Conservation (phyloP, 2,888 invertebrate species). For the Campopleginae sp. region DNA sequence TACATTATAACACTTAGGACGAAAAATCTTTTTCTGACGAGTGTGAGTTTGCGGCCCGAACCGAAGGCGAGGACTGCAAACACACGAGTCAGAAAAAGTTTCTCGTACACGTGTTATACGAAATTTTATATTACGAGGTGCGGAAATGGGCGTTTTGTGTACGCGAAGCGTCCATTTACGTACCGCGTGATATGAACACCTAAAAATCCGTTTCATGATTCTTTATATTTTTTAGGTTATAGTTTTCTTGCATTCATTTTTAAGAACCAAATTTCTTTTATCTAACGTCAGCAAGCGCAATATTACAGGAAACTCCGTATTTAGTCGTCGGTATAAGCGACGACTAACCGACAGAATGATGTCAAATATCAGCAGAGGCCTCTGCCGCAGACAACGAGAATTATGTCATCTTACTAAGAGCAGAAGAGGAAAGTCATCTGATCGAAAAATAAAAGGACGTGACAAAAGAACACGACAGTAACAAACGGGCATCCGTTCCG, state of each 20-base stretch:
- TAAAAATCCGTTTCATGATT: neutral
- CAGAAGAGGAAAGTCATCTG: neutral
- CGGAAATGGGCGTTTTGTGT: too few relatives aligned
- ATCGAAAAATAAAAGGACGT: neutral
- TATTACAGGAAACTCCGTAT: neutral
- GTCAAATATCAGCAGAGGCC: neutral
- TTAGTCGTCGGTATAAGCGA: constrained; percentile 3
- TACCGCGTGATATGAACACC: too few relatives aligned
- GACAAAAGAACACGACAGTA: constrained; percentile 30
- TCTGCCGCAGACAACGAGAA: neutral
- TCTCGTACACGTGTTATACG: too few relatives aligned
- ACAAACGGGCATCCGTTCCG: constrained; percentile 19
- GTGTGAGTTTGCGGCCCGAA: too few relatives aligned
- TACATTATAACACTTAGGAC: too few relatives aligned
- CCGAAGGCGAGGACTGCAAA: too few relatives aligned
- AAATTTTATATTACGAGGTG: too few relatives aligned
- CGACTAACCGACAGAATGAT: neutral
- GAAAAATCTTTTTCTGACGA: too few relatives aligned
- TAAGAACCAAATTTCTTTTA: neutral
- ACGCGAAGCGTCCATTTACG: too few relatives aligned
- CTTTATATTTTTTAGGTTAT: too few relatives aligned
- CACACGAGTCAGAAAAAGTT: too few relatives aligned
- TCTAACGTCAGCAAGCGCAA: neutral
- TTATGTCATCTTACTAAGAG: neutral
- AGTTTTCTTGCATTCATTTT: too few relatives aligned